These are phyloP conservation scores for Cotesia congregata DNA, from an alignment of 2,888 invertebrate genomes.

Conservation along the genomic window DNA sequence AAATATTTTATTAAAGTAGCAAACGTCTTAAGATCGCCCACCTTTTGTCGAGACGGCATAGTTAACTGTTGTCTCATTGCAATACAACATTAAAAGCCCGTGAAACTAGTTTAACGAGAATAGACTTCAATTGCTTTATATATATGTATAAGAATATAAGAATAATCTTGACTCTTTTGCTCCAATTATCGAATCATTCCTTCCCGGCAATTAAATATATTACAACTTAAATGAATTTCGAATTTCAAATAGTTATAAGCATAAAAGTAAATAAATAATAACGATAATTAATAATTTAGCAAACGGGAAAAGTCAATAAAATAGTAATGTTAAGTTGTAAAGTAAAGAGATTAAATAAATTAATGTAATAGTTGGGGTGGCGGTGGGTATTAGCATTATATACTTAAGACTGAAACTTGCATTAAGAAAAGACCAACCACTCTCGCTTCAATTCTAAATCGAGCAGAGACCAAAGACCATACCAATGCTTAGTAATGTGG, in stretches of 20 bases:
- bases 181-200: slow-evolving; percentile 9
- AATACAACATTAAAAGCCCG: neutral
- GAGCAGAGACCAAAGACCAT: slow-evolving; percentile 16
- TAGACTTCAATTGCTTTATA: slow-evolving; percentile 20
- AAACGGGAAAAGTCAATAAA: no score
- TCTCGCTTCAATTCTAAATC: slow-evolving; percentile 37
- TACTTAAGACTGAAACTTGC: neutral
- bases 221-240: no score
- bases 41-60: slow-evolving; percentile 29
- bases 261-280: no score
- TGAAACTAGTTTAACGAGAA: slow-evolving; percentile 31
- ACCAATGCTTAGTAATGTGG: slow-evolving; percentile 5
- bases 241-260: no score
- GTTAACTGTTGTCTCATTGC: slow-evolving; percentile 24
- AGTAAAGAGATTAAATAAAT: slow-evolving; percentile 34
- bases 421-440: slow-evolving; percentile 15
- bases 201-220: neutral
- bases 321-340: slow-evolving; percentile 9
- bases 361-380: slow-evolving; percentile 10
- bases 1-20: slow-evolving; percentile 2
- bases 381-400: neutral
- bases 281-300: no score
- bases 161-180: slow-evolving; percentile 6
- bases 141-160: slow-evolving; percentile 10
- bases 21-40: slow-evolving; percentile 14